These are phyloP conservation scores for Sciurus niger DNA, from an alignment of 2,113 vertebrate species.

Conservation along the genomic window DNA sequence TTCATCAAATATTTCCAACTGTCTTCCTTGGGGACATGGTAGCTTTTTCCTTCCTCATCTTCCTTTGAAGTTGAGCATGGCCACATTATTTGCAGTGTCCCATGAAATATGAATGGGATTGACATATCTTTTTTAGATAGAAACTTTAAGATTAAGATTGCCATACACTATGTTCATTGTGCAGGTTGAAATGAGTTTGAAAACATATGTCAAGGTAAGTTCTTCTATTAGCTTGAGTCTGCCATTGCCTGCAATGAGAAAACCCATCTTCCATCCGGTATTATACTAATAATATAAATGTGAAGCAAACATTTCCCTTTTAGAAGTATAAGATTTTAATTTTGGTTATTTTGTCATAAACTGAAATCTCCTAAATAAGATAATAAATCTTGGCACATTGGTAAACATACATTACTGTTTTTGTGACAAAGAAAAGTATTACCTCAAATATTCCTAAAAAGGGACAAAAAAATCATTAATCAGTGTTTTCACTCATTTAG, in stretches of 20 bases:
- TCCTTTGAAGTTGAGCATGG: not conserved
- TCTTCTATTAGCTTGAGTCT: not conserved
- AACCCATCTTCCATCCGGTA: no score
- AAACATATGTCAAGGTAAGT: not conserved
- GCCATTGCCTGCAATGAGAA: not conserved
- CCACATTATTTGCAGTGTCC: not conserved
- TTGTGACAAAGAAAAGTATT: not conserved
- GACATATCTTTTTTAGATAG: not conserved
- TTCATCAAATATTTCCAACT: not conserved
- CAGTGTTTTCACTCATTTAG: not conserved
- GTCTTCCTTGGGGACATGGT: not conserved
- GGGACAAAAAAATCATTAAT: not conserved
- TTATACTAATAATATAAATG: not conserved
- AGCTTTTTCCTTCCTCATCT: not conserved
- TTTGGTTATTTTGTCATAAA: not conserved
- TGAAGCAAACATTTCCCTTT: not conserved
- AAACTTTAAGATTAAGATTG: not conserved
- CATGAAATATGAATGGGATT: not conserved
- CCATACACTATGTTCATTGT: not conserved
- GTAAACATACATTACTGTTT: not conserved
- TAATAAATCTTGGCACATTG: not conserved
- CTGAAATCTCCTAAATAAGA: not conserved
- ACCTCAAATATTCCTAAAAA: not conserved
- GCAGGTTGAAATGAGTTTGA: not conserved
- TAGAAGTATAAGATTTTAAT: not conserved